Percentiles rank a stretch among this genome's conserved stretches.
phyloP scores from a whole-genome alignment of 2,113 vertebrate genomes.

The Rattus norvegicus region GRCr8 NC_086029.1:85374001-85374500 shows the following conservation, averaged over 20 bases:
- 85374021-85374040: too few relatives aligned
- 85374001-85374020: too few relatives aligned
- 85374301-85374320: neutral
- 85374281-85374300: neutral
- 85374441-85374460: neutral
- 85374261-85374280: neutral
- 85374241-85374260: neutral
- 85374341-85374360: neutral
- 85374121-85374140: too few relatives aligned
- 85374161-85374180: too few relatives aligned
- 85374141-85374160: too few relatives aligned
- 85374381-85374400: neutral
- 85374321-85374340: neutral
- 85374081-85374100: too few relatives aligned
- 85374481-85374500: neutral
- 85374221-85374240: neutral
- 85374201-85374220: neutral
- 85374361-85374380: fast-evolving
- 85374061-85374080: too few relatives aligned
- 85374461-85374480: neutral
- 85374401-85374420: neutral
- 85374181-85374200: neutral
- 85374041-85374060: too few relatives aligned
- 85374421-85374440: neutral
- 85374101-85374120: too few relatives aligned